Evolutionary conservation across 2,797 vertebrate species (phyloP), one percentile per base, ranked within the genome.

Genomic region (Austrolebias charrua): DNA sequence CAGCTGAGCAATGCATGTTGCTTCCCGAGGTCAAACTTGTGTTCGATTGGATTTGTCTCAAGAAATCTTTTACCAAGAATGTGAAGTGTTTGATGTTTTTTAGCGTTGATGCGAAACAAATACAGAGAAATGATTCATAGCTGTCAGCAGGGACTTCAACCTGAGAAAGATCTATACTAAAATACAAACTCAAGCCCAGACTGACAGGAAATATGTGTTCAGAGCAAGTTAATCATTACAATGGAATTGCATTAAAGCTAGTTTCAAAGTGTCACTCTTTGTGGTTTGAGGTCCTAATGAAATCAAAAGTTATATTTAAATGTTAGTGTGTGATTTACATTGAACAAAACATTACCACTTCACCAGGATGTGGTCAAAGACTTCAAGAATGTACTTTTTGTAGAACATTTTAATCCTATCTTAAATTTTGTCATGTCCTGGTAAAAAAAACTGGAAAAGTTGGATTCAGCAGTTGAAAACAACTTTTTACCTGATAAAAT

Each of bases 11-110:
- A 44, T 54, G 16, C 43, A 11, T 44, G 16, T 31, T 12, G 66
- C 28, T 20, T 38, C 12, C 16, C 9, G 35, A 55, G 55, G 50
- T 66, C 55, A 55, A 59, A 49, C 48, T 42, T 51, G 15, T 40
- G 47, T 52, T 61, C 29, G 38, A 68, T 51, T 69, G 29, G 47
- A 72, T 69, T 54, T n/a, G 2, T 48, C 57, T 56, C 42, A 38
- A 19, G 48, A 43, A 56, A 65, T 29, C 1, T 53, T 42, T 76
- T 51, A 57, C 59, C 44, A 60, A 76, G 59, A 73, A 72, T 55
- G 33, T 79, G 3, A 72, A 66, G 69, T 83, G 79, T 87, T 89
- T 89, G 73, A 74, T 78, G 79, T 86, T 80, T 71, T 76, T 75
- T 79, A 67, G 52, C 64, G 56, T 45, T 33, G 58, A 65, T 48